These are phyloP conservation scores for Itoplectis maculator DNA, from an alignment of 2,888 invertebrate genomes.

Conservation along the genomic window DNA sequence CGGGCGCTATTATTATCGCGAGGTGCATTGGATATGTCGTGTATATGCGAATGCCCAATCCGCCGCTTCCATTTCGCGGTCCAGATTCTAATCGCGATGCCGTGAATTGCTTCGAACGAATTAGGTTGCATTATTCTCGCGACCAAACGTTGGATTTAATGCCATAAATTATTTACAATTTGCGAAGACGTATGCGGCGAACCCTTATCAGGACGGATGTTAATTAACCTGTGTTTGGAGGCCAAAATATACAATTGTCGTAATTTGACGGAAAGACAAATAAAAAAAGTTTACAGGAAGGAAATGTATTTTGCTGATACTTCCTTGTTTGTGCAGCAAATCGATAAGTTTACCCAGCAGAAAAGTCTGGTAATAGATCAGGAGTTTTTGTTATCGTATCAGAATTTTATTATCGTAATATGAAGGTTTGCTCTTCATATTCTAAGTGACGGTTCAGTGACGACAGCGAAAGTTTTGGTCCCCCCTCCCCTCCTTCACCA, in stretches of 20 bases:
- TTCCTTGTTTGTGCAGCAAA: no score
- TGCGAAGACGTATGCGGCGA: background rate
- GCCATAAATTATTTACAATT: background rate
- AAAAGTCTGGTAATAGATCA: no score
- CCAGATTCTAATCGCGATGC: slow-evolving; percentile 13
- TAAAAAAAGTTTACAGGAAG: no score
- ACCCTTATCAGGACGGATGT: background rate
- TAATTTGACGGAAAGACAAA: no score
- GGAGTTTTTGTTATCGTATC: no score
- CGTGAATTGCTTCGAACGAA: slow-evolving; percentile 15
- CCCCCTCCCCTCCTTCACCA: no score
- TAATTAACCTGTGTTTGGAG: background rate
- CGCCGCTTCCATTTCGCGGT: slow-evolving; percentile 8
- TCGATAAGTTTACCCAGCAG: no score
- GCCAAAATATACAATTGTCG: no score
- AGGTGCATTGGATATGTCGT: background rate
- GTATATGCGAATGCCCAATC: background rate
- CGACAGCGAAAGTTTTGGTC: background rate
- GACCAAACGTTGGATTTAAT: background rate
- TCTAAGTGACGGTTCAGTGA: background rate
- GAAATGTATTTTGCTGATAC: no score
- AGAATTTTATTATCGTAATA: no score
- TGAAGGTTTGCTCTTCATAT: background rate
- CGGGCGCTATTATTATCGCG: slow-evolving; percentile 37
- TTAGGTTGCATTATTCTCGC: slow-evolving; percentile 15